Evolutionary conservation across 2,797 vertebrate species (phyloP).

Genomic region (Poliocrania exsul): DNA sequence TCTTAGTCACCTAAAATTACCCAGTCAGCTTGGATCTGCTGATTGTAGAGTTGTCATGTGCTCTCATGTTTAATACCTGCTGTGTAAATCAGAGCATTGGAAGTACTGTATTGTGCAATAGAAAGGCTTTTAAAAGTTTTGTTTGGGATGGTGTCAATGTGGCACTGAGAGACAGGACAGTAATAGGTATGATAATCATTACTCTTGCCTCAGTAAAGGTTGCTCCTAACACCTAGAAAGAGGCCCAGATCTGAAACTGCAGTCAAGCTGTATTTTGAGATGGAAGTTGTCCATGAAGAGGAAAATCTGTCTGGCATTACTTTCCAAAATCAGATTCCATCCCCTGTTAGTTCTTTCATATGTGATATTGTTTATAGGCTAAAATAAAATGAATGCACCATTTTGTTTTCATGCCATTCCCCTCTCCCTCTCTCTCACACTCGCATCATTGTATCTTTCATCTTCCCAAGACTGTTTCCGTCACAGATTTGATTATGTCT

Average conservation of each 20-base stretch:
- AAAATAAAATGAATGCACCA: background rate
- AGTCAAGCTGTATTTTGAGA: fast-evolving
- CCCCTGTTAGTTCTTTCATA: background rate
- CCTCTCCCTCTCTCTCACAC: background rate
- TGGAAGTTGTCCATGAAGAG: background rate
- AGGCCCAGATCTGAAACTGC: background rate
- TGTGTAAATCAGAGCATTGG: background rate
- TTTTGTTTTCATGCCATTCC: background rate
- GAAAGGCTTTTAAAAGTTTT: background rate
- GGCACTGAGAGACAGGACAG: background rate
- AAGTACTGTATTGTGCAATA: background rate
- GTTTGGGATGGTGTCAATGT: background rate
- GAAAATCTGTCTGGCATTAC: background rate
- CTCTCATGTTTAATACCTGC: background rate
- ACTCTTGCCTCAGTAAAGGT: background rate
- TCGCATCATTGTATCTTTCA: background rate
- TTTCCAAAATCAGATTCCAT: background rate
- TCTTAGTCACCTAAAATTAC: background rate
- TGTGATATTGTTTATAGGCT: background rate
- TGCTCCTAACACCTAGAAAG: background rate
- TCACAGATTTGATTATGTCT: background rate
- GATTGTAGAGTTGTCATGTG: background rate
- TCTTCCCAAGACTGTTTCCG: background rate
- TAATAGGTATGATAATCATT: background rate
- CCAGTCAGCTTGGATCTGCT: background rate